These are phyloP conservation scores for Sinella curviseta DNA, from an alignment of 1,140 invertebrate species.

Conservation along the genomic window DNA sequence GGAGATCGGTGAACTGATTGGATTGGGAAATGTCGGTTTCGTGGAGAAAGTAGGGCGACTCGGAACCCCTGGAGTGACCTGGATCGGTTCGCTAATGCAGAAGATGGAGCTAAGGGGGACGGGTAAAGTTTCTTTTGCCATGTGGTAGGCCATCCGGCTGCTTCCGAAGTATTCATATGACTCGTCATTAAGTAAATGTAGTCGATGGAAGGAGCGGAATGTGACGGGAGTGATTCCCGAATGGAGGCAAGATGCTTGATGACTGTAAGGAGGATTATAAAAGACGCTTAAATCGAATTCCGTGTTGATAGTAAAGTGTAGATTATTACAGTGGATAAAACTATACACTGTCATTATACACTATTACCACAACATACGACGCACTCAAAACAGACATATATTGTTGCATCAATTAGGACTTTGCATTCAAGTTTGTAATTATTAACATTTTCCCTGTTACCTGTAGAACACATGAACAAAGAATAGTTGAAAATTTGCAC, in stretches of 20 bases:
- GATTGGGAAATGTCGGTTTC: slow-evolving; percentile 24
- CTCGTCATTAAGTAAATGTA: slow-evolving; percentile 92
- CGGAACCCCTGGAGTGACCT: slow-evolving; percentile 53
- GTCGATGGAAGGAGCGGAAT: neutral
- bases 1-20: neutral
- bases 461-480: too few species aligned
- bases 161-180: slow-evolving; percentile 94
- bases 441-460: too few species aligned
- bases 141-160: slow-evolving; percentile 81
- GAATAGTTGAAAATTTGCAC: too few species aligned
- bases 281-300: too few species aligned
- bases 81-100: slow-evolving; percentile 79
- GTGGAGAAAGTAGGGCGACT: slow-evolving; percentile 54
- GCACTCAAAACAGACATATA: too few species aligned
- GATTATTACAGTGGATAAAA: too few species aligned
- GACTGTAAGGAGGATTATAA: slow-evolving; percentile 74
- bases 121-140: slow-evolving; percentile 71
- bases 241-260: slow-evolving; percentile 67
- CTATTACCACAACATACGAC: too few species aligned
- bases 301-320: too few species aligned
- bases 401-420: too few species aligned
- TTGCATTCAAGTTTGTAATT: too few species aligned
- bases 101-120: slow-evolving; percentile 64
- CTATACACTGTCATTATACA: too few species aligned
- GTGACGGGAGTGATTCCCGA: slow-evolving; percentile 28